Evolutionary conservation across 2,113 vertebrate genomes (phyloP), one percentile per base, ranked within the genome.

Genomic region (Semicossyphus pulcher): DNA sequence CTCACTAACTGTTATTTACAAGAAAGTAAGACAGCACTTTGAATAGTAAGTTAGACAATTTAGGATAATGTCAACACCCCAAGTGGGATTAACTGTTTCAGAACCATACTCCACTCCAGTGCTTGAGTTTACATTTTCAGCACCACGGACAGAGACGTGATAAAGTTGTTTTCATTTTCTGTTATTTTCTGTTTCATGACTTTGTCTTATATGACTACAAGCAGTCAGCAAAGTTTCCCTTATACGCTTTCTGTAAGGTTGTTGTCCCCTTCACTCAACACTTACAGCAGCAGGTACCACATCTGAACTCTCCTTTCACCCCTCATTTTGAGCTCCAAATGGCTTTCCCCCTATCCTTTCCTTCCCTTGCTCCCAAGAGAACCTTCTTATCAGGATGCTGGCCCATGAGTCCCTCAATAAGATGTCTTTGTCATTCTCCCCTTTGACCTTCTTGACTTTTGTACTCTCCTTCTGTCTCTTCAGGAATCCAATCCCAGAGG

Each of bases 401-500:
- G 44, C 62, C 53, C 41, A 9, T 1, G 37, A 65, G 23, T 25
- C 51, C 28, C n/a, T 23, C 49, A 64, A 45, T 41, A 68, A 63
- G 57, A 59, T 51, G 14, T 58, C 71, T 64, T 76, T 76, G 28
- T 74, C 54, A 18, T 51, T 16, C 34, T 36, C 45, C 54, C 1
- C 3, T 86, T 56, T 63, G 45, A 70, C 32, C 36, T 36, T 34
- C 14, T 14, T 15, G 1, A 32, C 20, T 69, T 74, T 59, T 51
- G 20, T 32, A 39, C 52, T 21, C 25, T 56, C 49, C 16, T 37
- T 37, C 52, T 62, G 11, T 57, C 26, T 29, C 49, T 44, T 62
- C 48, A 66, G 34, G 58, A 67, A 76, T 66, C 23, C 29, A 51
- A 44, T 78, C 53, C 61, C 60, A 20, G 48, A 45, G 65, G 42